Conservation (phyloP, 1,140 invertebrate species). For the Neodiprion lecontei region DNA sequence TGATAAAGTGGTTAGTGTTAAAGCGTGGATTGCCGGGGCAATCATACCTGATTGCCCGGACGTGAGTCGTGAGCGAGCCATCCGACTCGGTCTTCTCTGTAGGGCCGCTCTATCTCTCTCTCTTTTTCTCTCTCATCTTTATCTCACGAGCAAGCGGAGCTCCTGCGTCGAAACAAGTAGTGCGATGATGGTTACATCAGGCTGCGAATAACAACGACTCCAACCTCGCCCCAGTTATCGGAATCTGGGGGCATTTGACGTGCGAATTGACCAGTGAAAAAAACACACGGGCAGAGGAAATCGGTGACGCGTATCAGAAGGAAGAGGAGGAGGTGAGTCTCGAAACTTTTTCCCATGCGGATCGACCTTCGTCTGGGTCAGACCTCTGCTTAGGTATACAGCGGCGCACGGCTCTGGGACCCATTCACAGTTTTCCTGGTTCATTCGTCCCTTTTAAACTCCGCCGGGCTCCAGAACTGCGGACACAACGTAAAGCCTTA, state of each 20-base stretch:
- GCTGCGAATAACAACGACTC: too few species aligned
- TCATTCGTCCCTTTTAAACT: too few species aligned
- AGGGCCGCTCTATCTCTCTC: background rate
- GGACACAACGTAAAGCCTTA: too few species aligned
- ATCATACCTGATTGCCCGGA: slow-evolving; percentile 58
- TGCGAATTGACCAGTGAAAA: too few species aligned
- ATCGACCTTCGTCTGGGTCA: background rate
- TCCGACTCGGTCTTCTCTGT: background rate
- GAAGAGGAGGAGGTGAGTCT: slow-evolving; percentile 11
- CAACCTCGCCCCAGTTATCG: too few species aligned
- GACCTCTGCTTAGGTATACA: background rate
- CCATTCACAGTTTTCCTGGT: too few species aligned
- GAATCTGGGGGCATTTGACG: too few species aligned
- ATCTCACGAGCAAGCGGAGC: too few species aligned
- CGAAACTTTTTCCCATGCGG: background rate
- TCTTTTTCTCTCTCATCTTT: background rate
- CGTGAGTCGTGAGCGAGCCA: slow-evolving; percentile 44
- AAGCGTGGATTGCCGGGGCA: slow-evolving; percentile 53
- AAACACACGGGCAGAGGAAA: too few species aligned
- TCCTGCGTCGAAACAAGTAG: too few species aligned
- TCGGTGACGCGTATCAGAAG: background rate
- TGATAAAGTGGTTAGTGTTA: slow-evolving; percentile 59
- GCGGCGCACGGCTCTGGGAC: background rate
- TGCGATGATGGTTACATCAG: too few species aligned
- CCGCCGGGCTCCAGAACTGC: too few species aligned